A percentile compares a stretch with the other conserved stretches of the same genome.
These are phyloP conservation scores for Cichlasoma orientale DNA, from an alignment of 2,797 vertebrate genomes.

Conservation along the genomic window DNA sequence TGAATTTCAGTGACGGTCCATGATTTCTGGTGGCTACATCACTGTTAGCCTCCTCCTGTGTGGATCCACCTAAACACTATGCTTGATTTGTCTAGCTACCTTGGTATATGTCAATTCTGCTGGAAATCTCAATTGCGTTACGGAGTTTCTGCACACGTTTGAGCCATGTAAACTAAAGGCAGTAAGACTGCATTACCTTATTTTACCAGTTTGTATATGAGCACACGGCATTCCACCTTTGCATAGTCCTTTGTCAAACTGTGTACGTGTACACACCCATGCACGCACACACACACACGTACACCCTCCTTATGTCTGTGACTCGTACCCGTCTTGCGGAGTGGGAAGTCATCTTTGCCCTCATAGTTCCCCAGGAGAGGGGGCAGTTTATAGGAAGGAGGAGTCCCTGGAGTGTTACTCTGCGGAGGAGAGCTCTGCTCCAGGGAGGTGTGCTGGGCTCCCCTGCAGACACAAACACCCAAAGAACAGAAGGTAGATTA, in stretches of 20 bases:
- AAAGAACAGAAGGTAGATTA: not conserved
- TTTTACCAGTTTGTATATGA: not conserved
- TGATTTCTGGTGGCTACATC: too few species aligned
- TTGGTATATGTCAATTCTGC: not conserved
- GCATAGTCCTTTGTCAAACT: not conserved
- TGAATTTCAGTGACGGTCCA: too few species aligned
- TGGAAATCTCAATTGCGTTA: not conserved
- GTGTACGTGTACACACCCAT: not conserved
- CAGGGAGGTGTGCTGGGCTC: conserved; percentile 67
- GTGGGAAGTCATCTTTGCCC: conserved; percentile 74
- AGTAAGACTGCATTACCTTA: not conserved
- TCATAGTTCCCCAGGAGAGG: conserved; percentile 83
- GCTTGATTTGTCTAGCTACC: too few species aligned
- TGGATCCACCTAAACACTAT: not conserved
- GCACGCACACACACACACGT: not conserved
- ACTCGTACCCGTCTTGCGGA: conserved; percentile 71
- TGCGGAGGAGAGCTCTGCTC: conserved; percentile 74
- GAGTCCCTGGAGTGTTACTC: conserved; percentile 84
- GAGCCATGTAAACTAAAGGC: not conserved
- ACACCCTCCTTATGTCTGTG: not conserved
- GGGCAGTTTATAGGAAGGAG: conserved; percentile 87
- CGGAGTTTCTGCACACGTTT: not conserved
- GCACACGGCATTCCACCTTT: not conserved
- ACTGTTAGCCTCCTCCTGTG: not conserved
- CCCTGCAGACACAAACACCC: conserved; percentile 48